These are phyloP conservation scores for Mormyrus iriodes DNA, from an alignment of 2,113 vertebrate species.

Conservation along the genomic window DNA sequence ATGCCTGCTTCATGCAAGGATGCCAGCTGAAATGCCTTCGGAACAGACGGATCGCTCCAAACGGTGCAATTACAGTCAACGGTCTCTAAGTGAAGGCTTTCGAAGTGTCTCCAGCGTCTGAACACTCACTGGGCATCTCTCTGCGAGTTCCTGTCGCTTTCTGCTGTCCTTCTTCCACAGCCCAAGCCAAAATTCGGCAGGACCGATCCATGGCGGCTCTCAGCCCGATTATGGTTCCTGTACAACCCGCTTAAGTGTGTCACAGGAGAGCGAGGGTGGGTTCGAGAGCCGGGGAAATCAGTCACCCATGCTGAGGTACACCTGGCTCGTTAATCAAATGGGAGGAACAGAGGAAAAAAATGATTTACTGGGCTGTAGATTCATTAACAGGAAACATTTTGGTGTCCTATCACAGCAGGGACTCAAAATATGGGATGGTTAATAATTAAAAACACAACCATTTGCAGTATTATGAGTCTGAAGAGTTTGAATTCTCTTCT, in stretches of 20 bases:
- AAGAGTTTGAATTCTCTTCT: background rate
- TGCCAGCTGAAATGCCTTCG: slow-evolving; percentile 76
- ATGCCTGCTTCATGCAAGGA: slow-evolving; percentile 68
- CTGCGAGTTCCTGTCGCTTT: too few species aligned
- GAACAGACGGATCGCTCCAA: slow-evolving; percentile 79
- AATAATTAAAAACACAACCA: background rate
- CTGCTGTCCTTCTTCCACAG: background rate
- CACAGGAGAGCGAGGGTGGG: background rate
- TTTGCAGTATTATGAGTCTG: background rate
- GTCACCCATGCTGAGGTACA: background rate
- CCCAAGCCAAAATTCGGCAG: background rate
- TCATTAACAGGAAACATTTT: slow-evolving; percentile 3
- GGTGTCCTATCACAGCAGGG: background rate
- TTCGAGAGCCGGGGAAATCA: background rate
- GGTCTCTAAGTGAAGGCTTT: slow-evolving; percentile 55
- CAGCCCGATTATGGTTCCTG: background rate
- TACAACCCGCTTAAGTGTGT: background rate
- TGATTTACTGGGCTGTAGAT: background rate
- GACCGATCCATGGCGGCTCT: background rate
- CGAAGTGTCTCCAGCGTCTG: background rate
- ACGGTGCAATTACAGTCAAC: slow-evolving; percentile 76
- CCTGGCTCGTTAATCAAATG: background rate
- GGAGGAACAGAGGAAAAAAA: background rate
- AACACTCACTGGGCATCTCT: background rate
- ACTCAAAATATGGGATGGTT: background rate